These are phyloP conservation scores for Oncorhynchus gorbuscha DNA, from an alignment of 2,113 vertebrate species.

Conservation along the genomic window DNA sequence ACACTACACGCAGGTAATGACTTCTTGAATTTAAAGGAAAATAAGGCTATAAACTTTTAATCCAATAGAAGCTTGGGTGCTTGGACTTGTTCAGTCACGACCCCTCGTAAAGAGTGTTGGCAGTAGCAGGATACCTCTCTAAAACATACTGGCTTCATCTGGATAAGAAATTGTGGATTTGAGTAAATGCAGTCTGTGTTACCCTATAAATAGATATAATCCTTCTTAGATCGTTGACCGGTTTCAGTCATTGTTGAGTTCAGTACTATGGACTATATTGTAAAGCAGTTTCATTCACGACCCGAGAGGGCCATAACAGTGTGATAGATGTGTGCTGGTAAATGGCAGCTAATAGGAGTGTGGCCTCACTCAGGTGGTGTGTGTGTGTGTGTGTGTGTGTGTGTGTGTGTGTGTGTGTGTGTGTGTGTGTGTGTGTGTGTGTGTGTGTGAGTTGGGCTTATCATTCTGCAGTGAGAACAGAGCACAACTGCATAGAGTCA, in stretches of 20 bases:
- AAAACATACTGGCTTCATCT: background rate
- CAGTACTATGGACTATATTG: background rate
- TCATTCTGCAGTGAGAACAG: conserved; percentile 30
- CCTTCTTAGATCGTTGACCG: background rate
- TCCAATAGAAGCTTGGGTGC: conserved; percentile 22
- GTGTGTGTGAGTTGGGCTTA: conserved; percentile 31
- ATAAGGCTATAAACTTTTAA: conserved; percentile 13
- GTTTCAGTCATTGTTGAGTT: background rate
- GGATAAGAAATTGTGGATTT: background rate
- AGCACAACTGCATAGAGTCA: conserved; percentile 46
- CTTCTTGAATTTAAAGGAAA: background rate
- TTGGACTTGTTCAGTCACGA: background rate
- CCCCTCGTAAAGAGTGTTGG: conserved; percentile 47
- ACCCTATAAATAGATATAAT: background rate
- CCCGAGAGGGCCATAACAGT: background rate
- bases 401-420: conserved; percentile 18
- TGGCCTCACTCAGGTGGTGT: background rate
- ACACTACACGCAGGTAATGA: background rate
- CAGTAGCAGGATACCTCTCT: conserved; percentile 7
- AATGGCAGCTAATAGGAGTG: background rate
- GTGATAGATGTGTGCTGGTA: background rate
- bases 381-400: conserved; percentile 16
- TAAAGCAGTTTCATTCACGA: background rate
- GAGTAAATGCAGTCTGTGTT: background rate
- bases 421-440: conserved; percentile 17